These are phyloP conservation scores for Rhabdomys pumilio DNA, from an alignment of 2,797 vertebrate species.

Conservation along the genomic window DNA sequence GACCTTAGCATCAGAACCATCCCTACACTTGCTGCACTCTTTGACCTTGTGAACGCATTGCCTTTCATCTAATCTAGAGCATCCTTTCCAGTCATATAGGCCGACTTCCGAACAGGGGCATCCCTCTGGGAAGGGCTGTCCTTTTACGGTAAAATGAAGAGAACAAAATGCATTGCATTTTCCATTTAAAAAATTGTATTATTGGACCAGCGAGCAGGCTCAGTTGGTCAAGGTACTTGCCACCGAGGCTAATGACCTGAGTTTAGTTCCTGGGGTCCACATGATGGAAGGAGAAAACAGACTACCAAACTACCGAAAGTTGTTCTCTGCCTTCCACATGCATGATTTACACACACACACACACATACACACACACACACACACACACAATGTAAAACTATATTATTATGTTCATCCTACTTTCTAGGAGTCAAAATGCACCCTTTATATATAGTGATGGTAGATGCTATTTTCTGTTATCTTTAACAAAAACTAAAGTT, in stretches of 20 bases:
- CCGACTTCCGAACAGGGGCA: neutral
- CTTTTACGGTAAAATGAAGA: conserved; percentile 39
- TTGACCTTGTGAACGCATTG: conserved; percentile 45
- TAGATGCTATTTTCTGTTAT: neutral
- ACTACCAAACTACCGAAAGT: neutral
- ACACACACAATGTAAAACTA: neutral
- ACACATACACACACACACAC: neutral
- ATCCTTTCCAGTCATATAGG: conserved; percentile 65
- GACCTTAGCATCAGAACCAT: neutral
- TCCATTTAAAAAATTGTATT: neutral
- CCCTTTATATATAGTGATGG: conserved; percentile 27
- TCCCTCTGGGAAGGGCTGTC: neutral
- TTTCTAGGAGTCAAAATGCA: conserved; percentile 80
- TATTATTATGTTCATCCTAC: conserved; percentile 88
- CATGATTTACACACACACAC: neutral
- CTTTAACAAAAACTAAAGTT: conserved; percentile 13
- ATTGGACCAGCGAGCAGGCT: neutral
- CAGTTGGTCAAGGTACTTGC: neutral
- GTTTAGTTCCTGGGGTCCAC: neutral
- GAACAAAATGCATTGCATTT: conserved; percentile 73
- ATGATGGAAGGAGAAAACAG: neutral
- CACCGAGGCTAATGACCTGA: neutral
- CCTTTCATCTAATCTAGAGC: conserved; percentile 64
- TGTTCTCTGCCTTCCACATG: neutral
- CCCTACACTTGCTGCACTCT: neutral